These are phyloP conservation scores for Eristalis pertinax DNA, from an alignment of 2,888 invertebrate species.

Conservation along the genomic window DNA sequence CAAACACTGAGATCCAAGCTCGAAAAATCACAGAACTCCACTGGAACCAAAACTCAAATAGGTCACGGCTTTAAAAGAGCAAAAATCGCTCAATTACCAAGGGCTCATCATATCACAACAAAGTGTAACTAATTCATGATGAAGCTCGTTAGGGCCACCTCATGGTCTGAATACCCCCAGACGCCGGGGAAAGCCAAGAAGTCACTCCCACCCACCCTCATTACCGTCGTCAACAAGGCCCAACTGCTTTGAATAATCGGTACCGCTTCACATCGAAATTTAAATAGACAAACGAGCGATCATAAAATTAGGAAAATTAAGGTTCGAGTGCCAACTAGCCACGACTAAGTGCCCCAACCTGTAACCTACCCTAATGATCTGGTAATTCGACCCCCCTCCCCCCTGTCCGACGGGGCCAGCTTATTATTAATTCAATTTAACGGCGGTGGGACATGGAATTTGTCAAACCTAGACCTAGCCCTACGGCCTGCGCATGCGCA, in stretches of 20 bases:
- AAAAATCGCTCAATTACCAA: slow-evolving; percentile 10
- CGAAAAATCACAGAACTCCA: too few species aligned
- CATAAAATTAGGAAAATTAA: slow-evolving; percentile 27
- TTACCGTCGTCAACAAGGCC: slow-evolving; percentile 26
- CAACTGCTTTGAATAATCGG: slow-evolving; percentile 42
- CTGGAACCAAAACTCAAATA: not conserved
- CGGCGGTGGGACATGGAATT: slow-evolving; percentile 27
- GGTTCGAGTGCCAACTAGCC: slow-evolving; percentile 35
- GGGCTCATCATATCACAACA: not conserved
- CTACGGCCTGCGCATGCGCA: slow-evolving; percentile 8
- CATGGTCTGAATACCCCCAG: slow-evolving; percentile 24
- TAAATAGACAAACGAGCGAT: slow-evolving; percentile 22
- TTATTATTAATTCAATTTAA: slow-evolving; percentile 66
- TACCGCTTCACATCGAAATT: slow-evolving; percentile 21
- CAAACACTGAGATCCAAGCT: too few species aligned
- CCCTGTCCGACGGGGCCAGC: not conserved
- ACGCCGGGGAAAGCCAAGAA: not conserved
- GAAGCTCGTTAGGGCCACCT: slow-evolving; percentile 23
- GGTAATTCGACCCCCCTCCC: slow-evolving; percentile 29
- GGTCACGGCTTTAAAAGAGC: not conserved
- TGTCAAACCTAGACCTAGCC: slow-evolving; percentile 20
- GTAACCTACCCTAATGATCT: slow-evolving; percentile 22
- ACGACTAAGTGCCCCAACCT: slow-evolving; percentile 38
- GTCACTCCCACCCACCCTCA: slow-evolving; percentile 1
- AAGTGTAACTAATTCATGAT: slow-evolving; percentile 31